Evolutionary conservation across 2,797 vertebrate genomes (phyloP), one percentile per base, ranked within the genome.

Genomic region (Crenichthys baileyi): DNA sequence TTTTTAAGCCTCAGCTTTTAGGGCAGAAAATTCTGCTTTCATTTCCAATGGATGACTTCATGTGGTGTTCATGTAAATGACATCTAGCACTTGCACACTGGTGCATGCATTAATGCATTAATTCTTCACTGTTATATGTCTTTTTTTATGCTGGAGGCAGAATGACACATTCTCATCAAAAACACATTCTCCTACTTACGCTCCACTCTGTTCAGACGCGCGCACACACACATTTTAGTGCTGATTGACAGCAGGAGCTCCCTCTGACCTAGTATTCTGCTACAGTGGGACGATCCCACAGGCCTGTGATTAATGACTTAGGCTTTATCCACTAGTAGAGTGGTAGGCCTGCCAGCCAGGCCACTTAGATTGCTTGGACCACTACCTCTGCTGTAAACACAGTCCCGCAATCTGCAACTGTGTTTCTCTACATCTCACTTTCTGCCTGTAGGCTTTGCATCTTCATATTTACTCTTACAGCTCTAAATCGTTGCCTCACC

Each of bases 161-260:
- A 90, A 88, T 90, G 88, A 91, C 88, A 93, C 88, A 80, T 90
- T 91, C 78, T 73, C 89, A 91, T 91, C 85, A 90, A 87, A 91
- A 87, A 78, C 78, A 75, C 82, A 81, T 90, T 84, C 86, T 83
- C 86, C 89, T 41, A 29, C 88, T 86, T 74, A 63, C 75, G 85
- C 83, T 83, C 78, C 86, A 84, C 85, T 75, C 79, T 68, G 71
- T 78, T 39, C 79, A 86, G 70, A 55, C 85, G 31, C n/a, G n/a
- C 31, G 31, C 78, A 74, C 87, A 72, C 79, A 75, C 73, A 82
- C 55, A 48, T 89, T 90, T 92, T 80, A 87, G 85, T 67, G 79
- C 83, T 95, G 94, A 96, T 91, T 95, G 96, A 95, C 95, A 95
- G 91, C 93, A 90, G 94, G 94, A 94, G 93, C 92, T 94, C 91